phyloP scores from a whole-genome alignment of 2,888 invertebrate genomes.

The Patella depressa region DNA sequence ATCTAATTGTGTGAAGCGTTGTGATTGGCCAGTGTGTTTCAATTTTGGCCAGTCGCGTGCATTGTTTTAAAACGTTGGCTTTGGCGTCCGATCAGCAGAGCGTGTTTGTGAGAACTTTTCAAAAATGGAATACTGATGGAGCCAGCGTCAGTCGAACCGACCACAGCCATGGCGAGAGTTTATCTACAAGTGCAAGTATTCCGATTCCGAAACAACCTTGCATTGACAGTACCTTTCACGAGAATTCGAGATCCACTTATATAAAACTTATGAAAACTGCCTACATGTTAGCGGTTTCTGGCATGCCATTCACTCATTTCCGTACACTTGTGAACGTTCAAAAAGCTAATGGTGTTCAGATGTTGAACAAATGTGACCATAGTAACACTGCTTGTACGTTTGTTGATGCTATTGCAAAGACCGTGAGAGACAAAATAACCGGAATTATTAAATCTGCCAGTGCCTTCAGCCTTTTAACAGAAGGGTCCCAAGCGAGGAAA shows the following conservation, averaged over 20 bases:
- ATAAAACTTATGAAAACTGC: background rate
- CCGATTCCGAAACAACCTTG: background rate
- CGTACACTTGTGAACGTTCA: background rate
- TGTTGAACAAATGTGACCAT: background rate
- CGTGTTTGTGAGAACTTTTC: too few species aligned
- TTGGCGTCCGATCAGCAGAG: too few species aligned
- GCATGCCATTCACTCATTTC: background rate
- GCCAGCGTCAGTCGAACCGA: background rate
- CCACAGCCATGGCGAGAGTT: background rate
- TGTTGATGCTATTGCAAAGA: background rate
- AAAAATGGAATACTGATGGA: too few species aligned
- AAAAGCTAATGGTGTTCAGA: background rate
- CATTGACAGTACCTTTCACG: background rate
- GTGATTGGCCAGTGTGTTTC: too few species aligned
- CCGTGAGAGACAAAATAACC: background rate
- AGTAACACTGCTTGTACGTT: background rate
- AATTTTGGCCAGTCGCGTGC: too few species aligned
- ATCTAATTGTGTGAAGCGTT: too few species aligned
- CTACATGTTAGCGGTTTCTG: background rate
- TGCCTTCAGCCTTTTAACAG: background rate
- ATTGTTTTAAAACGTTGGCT: too few species aligned
- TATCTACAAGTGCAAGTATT: background rate
- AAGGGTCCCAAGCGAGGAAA: background rate
- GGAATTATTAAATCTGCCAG: background rate
- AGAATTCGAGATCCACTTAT: background rate